Evolutionary conservation across 2,888 invertebrate genomes (phyloP).

Genomic region (Rhopalosiphum nymphaeae): DNA sequence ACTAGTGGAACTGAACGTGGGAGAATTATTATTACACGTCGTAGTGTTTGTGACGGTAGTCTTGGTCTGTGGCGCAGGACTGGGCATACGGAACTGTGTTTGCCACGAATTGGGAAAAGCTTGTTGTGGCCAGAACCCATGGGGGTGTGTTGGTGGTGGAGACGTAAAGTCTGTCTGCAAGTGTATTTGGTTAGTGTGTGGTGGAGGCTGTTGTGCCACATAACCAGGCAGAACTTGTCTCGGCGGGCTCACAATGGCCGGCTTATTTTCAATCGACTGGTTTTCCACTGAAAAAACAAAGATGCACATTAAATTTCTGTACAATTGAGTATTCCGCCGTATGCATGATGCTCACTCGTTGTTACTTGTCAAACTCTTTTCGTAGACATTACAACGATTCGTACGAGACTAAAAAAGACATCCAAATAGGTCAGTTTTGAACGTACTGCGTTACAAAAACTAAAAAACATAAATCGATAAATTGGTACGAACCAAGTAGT

Average conservation of each 20-base stretch:
- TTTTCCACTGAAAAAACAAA: conserved; percentile 57
- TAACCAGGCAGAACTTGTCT: conserved; percentile 50
- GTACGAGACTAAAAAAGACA: neutral
- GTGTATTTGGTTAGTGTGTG: conserved; percentile 38
- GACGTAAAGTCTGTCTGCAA: conserved; percentile 58
- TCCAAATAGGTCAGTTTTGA: conserved; percentile 16
- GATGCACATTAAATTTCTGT: neutral
- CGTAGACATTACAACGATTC: neutral
- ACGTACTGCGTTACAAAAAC: conserved; percentile 18
- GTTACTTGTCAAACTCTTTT: conserved; percentile 12
- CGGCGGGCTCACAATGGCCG: conserved; percentile 6
- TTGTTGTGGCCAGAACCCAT: conserved; percentile 50
- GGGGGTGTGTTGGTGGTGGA: conserved; percentile 56
- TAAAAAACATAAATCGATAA: conserved; percentile 38
- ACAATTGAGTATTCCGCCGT: neutral
- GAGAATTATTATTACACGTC: conserved; percentile 23
- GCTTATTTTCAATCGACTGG: conserved; percentile 41
- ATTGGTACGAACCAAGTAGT: conserved; percentile 20
- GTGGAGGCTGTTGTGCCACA: conserved; percentile 41
- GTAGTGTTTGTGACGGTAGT: conserved; percentile 43
- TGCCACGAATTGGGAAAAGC: conserved; percentile 46
- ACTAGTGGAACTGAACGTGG: conserved; percentile 47
- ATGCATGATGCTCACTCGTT: conserved; percentile 37
- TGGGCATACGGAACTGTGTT: conserved; percentile 45
- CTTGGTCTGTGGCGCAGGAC: conserved; percentile 25